phyloP scores from a whole-genome alignment of 2,113 vertebrate species.

The Gallinago jamesoni region DNA sequence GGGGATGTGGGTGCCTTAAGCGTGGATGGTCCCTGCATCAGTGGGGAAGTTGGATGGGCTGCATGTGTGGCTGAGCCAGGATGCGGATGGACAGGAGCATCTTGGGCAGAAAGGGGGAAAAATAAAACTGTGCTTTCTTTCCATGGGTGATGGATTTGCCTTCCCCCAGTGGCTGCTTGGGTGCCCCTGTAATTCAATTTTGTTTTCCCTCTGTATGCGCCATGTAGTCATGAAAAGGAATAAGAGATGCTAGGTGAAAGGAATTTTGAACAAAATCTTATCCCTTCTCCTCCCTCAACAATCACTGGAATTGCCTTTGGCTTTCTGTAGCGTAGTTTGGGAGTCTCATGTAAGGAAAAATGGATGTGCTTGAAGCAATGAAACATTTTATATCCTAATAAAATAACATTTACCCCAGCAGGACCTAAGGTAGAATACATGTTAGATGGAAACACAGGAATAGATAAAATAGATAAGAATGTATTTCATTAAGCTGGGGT shows the following conservation, averaged over 20 bases:
- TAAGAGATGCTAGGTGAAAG: not conserved
- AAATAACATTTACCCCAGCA: not conserved
- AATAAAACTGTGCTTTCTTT: not conserved
- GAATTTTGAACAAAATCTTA: not conserved
- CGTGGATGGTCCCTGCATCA: rapidly evolving
- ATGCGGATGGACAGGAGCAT: not conserved
- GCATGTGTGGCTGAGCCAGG: rapidly evolving
- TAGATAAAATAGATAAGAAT: not conserved
- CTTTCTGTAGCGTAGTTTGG: not conserved
- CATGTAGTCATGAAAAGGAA: not conserved
- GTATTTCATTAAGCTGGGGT: not conserved
- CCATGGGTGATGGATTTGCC: not conserved
- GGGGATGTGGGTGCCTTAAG: rapidly evolving
- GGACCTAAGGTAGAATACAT: not conserved
- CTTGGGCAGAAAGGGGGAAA: not conserved
- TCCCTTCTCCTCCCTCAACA: rapidly evolving
- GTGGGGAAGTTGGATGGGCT: rapidly evolving
- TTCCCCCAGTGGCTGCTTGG: not conserved
- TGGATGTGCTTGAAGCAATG: not conserved
- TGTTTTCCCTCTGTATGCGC: not conserved
- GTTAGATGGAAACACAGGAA: not conserved
- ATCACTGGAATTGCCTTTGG: not conserved
- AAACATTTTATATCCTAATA: not conserved
- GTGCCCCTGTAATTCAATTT: not conserved
- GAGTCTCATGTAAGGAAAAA: not conserved